Conservation (phyloP, 1,140 invertebrate genomes). For the Drosophila arizonae region DNA sequence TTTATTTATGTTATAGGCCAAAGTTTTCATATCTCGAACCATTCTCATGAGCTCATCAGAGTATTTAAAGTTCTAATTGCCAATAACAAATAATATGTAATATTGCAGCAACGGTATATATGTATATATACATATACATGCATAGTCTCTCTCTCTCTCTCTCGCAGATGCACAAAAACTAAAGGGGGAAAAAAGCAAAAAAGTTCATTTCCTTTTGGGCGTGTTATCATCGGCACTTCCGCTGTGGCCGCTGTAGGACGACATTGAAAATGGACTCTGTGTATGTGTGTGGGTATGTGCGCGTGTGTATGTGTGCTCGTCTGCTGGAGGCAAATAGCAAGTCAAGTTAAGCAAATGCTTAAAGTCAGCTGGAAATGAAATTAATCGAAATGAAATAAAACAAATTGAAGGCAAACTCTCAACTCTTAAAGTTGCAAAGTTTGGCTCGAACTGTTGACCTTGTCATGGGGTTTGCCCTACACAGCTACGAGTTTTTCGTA, state of each 20-base stretch:
- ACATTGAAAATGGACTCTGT: slow-evolving; percentile 40
- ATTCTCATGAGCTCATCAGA: too few relatives aligned
- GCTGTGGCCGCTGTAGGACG: slow-evolving; percentile 31
- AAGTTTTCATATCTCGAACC: too few relatives aligned
- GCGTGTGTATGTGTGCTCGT: slow-evolving; percentile 8
- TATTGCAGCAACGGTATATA: too few relatives aligned
- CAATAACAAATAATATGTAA: not conserved
- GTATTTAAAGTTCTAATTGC: not conserved
- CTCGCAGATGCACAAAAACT: slow-evolving; percentile 30
- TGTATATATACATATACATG: too few relatives aligned
- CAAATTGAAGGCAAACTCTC: slow-evolving; percentile 8
- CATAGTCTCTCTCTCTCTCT: slow-evolving; percentile 3
- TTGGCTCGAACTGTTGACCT: not conserved
- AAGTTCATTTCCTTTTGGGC: slow-evolving; percentile 76
- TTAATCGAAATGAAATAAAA: slow-evolving; percentile 25
- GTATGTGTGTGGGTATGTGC: slow-evolving; percentile 3
- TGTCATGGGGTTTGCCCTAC: not conserved
- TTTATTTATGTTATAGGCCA: too few relatives aligned
- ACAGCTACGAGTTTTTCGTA: not conserved
- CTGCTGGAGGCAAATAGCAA: slow-evolving; percentile 8
- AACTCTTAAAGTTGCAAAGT: slow-evolving; percentile 2
- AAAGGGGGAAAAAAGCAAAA: slow-evolving; percentile 42
- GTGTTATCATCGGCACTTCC: slow-evolving; percentile 74
- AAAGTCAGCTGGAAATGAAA: slow-evolving; percentile 36
- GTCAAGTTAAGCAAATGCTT: slow-evolving; percentile 37